Evolutionary conservation across 2,797 vertebrate species (phyloP).

Genomic region (Spondyliosoma cantharus): DNA sequence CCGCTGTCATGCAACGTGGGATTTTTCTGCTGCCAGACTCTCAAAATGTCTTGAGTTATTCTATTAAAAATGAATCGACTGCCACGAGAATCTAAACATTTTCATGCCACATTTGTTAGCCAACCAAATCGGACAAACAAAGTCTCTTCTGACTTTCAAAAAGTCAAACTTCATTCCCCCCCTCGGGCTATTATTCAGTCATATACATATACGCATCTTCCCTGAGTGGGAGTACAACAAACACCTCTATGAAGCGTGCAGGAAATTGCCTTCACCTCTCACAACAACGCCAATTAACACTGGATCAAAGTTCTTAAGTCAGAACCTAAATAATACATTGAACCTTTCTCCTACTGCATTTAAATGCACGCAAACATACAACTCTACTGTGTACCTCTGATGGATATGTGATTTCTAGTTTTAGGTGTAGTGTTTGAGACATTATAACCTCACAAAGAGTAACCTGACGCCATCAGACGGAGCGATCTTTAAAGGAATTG

Average conservation of each 20-base stretch:
- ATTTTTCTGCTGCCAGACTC: conserved; percentile 6
- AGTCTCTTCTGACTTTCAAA: not conserved
- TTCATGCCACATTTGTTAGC: conserved; percentile 25
- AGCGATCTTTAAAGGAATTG: no score
- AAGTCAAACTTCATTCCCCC: conserved; percentile 19
- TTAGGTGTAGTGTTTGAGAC: no score
- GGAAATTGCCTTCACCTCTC: not conserved
- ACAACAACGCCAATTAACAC: not conserved
- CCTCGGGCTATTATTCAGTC: conserved; percentile 6
- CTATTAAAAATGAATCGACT: conserved; percentile 20
- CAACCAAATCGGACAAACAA: not conserved
- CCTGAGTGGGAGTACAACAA: conserved; percentile 1
- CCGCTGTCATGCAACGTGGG: not conserved
- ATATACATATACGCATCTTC: conserved; percentile 5
- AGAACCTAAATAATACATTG: not conserved
- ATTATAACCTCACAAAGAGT: no score
- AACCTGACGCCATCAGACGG: no score
- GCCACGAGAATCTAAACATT: not conserved
- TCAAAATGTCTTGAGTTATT: conserved; percentile 20
- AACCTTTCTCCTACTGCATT: not conserved
- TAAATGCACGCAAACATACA: not conserved
- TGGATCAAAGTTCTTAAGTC: not conserved
- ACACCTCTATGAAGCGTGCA: conserved; percentile 8
- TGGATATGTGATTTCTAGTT: not conserved
- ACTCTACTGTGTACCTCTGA: not conserved